phyloP scores from a whole-genome alignment of 1,140 invertebrate species.

The Bicyclus anynana region DNA sequence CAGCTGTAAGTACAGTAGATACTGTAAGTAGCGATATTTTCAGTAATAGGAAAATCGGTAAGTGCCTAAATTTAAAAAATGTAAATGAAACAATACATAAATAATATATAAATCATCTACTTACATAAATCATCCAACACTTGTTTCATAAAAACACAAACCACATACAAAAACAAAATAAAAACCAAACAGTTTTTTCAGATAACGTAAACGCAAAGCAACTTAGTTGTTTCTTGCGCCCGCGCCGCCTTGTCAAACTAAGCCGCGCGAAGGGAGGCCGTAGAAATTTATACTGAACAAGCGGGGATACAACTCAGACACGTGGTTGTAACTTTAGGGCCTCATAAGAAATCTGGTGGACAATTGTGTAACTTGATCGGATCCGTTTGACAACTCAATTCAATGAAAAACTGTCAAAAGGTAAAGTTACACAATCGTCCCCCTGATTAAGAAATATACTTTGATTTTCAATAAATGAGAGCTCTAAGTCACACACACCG shows the following conservation, averaged over 20 bases:
- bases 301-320: conserved; percentile 10
- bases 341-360: too few relatives aligned
- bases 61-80: background rate
- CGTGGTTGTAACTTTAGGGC: too few relatives aligned
- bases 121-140: conserved; percentile 2
- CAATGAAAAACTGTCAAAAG: too few relatives aligned
- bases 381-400: too few relatives aligned
- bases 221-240: conserved; percentile 9
- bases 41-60: background rate
- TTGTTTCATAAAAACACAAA: conserved; percentile 1
- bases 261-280: conserved; percentile 18
- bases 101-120: background rate
- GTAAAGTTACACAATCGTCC: too few relatives aligned
- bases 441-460: too few relatives aligned
- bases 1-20: too few relatives aligned
- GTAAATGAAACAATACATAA: background rate
- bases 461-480: too few relatives aligned
- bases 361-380: too few relatives aligned
- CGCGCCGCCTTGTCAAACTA: conserved; percentile 17
- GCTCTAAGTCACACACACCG: too few relatives aligned
- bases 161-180: conserved; percentile 1
- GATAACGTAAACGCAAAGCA: conserved; percentile 2
- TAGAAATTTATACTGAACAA: conserved; percentile 20
- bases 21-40: too few relatives aligned
- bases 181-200: conserved; percentile 7